Conservation (phyloP, 2,888 invertebrate species). For the Callimorpha dominula region DNA sequence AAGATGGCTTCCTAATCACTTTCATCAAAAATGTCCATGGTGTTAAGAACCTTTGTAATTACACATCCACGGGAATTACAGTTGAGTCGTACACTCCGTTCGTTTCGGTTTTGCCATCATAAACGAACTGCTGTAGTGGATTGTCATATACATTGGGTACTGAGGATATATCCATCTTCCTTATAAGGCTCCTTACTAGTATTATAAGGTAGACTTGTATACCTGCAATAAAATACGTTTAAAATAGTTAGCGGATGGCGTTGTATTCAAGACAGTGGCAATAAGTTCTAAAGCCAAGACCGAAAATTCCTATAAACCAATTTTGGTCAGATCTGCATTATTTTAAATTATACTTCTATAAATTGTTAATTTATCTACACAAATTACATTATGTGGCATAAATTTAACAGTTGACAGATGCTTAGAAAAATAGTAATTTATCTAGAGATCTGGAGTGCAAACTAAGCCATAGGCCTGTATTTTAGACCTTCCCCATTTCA, state of each 20-base stretch:
- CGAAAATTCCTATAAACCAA: neutral
- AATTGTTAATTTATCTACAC: too few species aligned
- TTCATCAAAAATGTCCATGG: neutral
- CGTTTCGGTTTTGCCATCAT: conserved; percentile 60
- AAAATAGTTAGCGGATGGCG: neutral
- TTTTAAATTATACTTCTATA: neutral
- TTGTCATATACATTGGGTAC: conserved; percentile 67
- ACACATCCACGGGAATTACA: conserved; percentile 41
- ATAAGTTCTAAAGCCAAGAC: too few species aligned
- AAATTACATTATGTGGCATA: too few species aligned
- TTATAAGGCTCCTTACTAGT: conserved; percentile 68
- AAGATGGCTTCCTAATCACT: neutral
- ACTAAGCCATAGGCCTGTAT: too few species aligned
- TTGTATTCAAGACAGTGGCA: neutral
- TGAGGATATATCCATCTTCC: conserved; percentile 63
- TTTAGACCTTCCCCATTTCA: too few species aligned
- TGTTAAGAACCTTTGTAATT: neutral
- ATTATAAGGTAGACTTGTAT: conserved; percentile 70
- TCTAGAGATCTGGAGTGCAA: too few species aligned
- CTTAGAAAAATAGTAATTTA: too few species aligned
- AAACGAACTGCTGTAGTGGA: conserved; percentile 71
- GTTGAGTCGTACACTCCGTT: conserved; percentile 58
- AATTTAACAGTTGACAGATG: too few species aligned
- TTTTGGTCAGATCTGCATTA: neutral
- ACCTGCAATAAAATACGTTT: conserved; percentile 53